Evolutionary conservation across 1,140 invertebrate species (phyloP), one percentile per base, ranked within the genome.

Genomic region (Drosophila sproati): DNA sequence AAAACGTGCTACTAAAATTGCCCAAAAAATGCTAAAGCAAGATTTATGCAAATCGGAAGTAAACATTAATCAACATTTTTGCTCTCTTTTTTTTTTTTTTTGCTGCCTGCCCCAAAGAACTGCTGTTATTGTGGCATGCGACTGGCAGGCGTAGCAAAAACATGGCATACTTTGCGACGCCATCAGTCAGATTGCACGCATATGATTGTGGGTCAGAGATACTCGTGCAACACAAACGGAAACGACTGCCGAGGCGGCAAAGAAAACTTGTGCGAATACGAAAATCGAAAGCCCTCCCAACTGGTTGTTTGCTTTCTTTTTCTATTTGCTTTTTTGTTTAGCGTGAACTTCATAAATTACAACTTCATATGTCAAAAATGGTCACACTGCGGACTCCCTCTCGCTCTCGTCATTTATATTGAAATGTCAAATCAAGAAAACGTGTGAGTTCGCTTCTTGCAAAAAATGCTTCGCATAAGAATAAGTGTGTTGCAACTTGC

Each of bases 1-100:
- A 50, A 61, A 39, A 52, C 47, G 60, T 48, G 74, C 56, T 66
- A 47, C 69, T 67, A 67, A 77, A 77, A 68, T 60, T 75, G 60
- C 62, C 62, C 70, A 66, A 85, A 43, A 88, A 89, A 76, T 78
- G 78, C 82, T 91, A 90, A 91, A 91, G 86, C 77, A 91, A 91
- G 82, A 91, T 91, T 91, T 91, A 91, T 91, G 89, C 82, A 91
- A 91, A 91, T 90, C 89, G 90, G 89, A 91, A 91, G 82, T 81
- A 88, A 91, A 90, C 86, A 91, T 91, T 91, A 91, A 91, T 91
- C 86, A 91, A 82, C 73, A 82, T 86, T 88, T 85, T 85, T 66
- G 7, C 20, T 8, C 6, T 63, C 20, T 43, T 34, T 34, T 34
- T 34, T 34, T 34, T 34, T 34, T 34, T 34, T 34, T 34, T 2